A percentile compares a stretch with the other conserved stretches of the same genome.
phyloP scores from a whole-genome alignment of 2,888 invertebrate genomes.

The Ornithoptera alexandrae region DNA sequence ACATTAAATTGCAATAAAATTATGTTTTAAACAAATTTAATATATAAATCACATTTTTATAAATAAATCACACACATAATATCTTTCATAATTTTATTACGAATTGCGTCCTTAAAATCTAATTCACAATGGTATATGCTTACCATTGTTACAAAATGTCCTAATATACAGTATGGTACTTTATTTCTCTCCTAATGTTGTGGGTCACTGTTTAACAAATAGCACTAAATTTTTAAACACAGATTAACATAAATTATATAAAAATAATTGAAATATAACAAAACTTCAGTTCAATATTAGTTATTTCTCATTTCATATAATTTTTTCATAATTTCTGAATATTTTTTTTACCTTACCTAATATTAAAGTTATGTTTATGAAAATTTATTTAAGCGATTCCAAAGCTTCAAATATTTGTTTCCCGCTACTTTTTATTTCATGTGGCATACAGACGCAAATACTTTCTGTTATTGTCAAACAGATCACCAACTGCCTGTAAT shows the following conservation, averaged over 20 bases:
- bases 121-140: constrained; percentile 56
- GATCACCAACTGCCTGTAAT: constrained; percentile 79
- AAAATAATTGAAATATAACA: constrained; percentile 21
- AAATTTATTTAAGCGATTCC: constrained; percentile 25
- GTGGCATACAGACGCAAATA: constrained; percentile 60
- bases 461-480: constrained; percentile 68
- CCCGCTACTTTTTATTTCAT: constrained; percentile 59
- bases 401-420: constrained; percentile 51
- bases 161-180: constrained; percentile 31
- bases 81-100: constrained; percentile 65
- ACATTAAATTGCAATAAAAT: background rate
- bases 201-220: constrained; percentile 21
- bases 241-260: constrained; percentile 23
- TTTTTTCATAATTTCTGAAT: constrained; percentile 10
- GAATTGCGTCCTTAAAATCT: constrained; percentile 64
- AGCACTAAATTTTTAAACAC: constrained; percentile 11
- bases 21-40: background rate
- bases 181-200: constrained; percentile 11
- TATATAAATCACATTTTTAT: constrained; percentile 8
- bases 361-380: constrained; percentile 30
- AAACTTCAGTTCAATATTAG: constrained; percentile 7
- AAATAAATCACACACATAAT: constrained; percentile 61
- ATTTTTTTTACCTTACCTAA: constrained; percentile 32
- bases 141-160: constrained; percentile 48
- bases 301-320: constrained; percentile 10